Evolutionary conservation across 92 coral and sea anemone species (phyloP).

Genomic region (Zoanthus sociatus): DNA sequence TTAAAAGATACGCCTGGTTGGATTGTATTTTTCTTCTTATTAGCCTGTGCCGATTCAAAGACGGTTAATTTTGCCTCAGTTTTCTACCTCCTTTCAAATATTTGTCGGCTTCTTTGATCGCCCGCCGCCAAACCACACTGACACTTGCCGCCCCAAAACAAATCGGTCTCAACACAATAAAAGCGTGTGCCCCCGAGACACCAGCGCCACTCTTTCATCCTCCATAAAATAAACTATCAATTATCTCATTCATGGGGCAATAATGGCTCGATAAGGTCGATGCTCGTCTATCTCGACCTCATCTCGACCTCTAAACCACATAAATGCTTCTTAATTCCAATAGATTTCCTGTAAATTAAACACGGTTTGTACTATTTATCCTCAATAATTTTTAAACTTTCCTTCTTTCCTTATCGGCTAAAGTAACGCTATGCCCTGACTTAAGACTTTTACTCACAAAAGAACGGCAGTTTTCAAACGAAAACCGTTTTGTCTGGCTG

Average conservation of each 20-base stretch:
- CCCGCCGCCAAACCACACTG: conserved; percentile 42
- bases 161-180: conserved; percentile 29
- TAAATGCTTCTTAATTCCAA: conserved; percentile 40
- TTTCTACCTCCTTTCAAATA: conserved; percentile 34
- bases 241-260: conserved; percentile 36
- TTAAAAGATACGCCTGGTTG: conserved; percentile 30
- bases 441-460: conserved; percentile 1
- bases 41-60: conserved; percentile 39
- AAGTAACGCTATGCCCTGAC: no score
- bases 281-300: conserved; percentile 35
- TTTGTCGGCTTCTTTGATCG: conserved; percentile 43
- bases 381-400: background rate
- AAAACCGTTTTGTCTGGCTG: conserved; percentile 30
- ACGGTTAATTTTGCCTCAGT: conserved; percentile 22
- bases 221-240: conserved; percentile 40
- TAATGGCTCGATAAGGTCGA: conserved; percentile 39
- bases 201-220: conserved; percentile 42
- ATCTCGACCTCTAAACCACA: conserved; percentile 38
- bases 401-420: background rate
- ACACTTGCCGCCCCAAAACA: conserved; percentile 48
- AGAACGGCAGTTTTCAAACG: conserved; percentile 35
- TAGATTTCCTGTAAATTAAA: conserved; percentile 27
- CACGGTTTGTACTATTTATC: background rate
- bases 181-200: conserved; percentile 48
- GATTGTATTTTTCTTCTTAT: conserved; percentile 10